These are phyloP conservation scores for Salmo trutta DNA, from an alignment of 2,797 vertebrate species.

Conservation along the genomic window DNA sequence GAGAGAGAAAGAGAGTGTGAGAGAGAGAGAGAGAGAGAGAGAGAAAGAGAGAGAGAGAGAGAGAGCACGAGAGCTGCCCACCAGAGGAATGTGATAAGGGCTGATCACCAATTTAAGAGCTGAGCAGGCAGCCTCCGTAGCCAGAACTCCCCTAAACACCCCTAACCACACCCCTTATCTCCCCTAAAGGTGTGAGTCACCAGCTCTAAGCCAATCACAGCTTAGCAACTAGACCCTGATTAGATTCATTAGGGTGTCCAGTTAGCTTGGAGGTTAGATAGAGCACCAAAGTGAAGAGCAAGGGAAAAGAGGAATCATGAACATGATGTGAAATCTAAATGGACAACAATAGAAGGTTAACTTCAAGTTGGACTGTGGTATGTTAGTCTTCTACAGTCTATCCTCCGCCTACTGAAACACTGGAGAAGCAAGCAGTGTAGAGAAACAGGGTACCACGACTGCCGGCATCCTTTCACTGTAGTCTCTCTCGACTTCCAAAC, in stretches of 20 bases:
- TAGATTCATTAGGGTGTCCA: constrained; percentile 23
- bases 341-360: no score
- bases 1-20: no score
- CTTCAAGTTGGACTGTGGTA: background rate
- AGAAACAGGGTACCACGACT: constrained; percentile 12
- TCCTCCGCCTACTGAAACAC: no score
- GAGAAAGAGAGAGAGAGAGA: no score
- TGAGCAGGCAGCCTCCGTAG: constrained; percentile 53
- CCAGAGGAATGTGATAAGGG: constrained; percentile 47
- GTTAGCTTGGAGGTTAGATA: no score
- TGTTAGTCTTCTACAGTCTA: background rate
- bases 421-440: constrained; percentile 39
- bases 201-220: constrained; percentile 52
- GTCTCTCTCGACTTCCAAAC: constrained; percentile 46
- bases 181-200: constrained; percentile 75
- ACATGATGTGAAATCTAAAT: background rate
- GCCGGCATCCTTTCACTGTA: constrained; percentile 46
- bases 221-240: constrained; percentile 28
- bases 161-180: constrained; percentile 66
- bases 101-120: constrained; percentile 61
- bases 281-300: background rate
- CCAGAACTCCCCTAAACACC: constrained; percentile 45
- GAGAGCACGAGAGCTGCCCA: constrained; percentile 25
- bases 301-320: constrained; percentile 6
- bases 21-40: no score